Base-by-base conservation (phyloP, 2,888 invertebrate species). In the Oscheius sp. region DNA sequence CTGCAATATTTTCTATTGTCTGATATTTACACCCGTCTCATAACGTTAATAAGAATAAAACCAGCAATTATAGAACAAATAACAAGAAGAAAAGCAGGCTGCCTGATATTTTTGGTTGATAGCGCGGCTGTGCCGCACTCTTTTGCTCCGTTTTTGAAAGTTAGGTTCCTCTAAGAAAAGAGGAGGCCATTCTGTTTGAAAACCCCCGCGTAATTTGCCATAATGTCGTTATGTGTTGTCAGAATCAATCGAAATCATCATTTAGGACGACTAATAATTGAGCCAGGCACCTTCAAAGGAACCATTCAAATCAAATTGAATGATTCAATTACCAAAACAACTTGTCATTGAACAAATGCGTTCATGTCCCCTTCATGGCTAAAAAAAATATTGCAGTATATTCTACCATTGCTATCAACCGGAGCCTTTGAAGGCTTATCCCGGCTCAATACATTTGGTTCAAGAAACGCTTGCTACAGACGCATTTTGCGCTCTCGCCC, bases 301-400 rank as follows among this genome's bases (percentile, higher is more conserved):
- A 81, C 79, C 35, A 64, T 78, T n/a, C n/a, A n/a, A n/a, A n/a
- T 18, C 23, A 13, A 27, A 27, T 21, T n/a, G 23, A 18, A 18
- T n/a, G n/a, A n/a, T n/a, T 12, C 81, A 81, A 74, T 78, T 76
- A 49, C 80, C 80, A 5, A 72, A 75, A 55, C 78, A 77, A 41
- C 52, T 80, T 45, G 77, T 78, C 21, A 77, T 80, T 23, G 80
- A 80, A 68, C 77, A 80, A 73, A 78, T 80, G 55, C 46, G 56
- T 21, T n/a, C n/a, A n/a, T n/a, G n/a, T n/a, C n/a, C n/a, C 55
- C 55, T 18, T 23, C 5, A 55, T n/a, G n/a, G n/a, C n/a, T n/a
- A 55, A 21, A 23, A 49, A 49, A 25, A 21, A 25, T 7, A 35
- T 69, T 55, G 6, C 27, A 69, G 69, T 56, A 43, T 23, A 18